phyloP scores from a whole-genome alignment of 2,888 invertebrate genomes.

The Ochropacha duplaris region DNA sequence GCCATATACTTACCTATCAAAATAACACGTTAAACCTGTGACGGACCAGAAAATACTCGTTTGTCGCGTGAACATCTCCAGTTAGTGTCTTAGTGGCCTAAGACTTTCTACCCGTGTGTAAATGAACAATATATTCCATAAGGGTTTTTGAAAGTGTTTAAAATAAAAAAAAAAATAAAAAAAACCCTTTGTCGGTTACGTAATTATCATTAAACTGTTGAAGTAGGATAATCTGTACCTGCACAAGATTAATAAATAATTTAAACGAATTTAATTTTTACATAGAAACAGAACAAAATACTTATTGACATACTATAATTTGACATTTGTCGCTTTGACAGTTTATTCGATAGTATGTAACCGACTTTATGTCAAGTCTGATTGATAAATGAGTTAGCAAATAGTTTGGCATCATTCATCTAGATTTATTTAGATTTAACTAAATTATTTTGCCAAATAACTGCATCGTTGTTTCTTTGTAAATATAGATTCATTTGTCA shows the following conservation, averaged over 20 bases:
- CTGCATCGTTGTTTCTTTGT: conserved; percentile 60
- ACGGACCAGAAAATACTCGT: background rate
- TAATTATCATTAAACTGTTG: conserved; percentile 31
- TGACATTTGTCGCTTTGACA: conserved; percentile 22
- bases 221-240: background rate
- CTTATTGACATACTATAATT: conserved; percentile 10
- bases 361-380: conserved; percentile 41
- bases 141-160: conserved; percentile 5
- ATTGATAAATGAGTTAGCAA: conserved; percentile 30
- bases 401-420: conserved; percentile 44
- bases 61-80: background rate
- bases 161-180: conserved; percentile 15
- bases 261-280: conserved; percentile 12
- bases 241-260: conserved; percentile 9
- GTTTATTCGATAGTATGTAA: conserved; percentile 42
- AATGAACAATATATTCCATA: background rate
- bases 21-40: conserved; percentile 10
- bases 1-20: conserved; percentile 57
- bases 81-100: background rate
- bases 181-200: conserved; percentile 33
- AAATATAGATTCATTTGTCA: conserved; percentile 64
- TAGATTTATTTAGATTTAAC: conserved; percentile 41
- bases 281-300: conserved; percentile 7
- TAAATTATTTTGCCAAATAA: conserved; percentile 79
- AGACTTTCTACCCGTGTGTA: background rate